Percentiles rank a stretch among this genome's conserved stretches.
Conservation (phyloP, 2,113 vertebrate genomes). For the Rhinogobius similis region DNA sequence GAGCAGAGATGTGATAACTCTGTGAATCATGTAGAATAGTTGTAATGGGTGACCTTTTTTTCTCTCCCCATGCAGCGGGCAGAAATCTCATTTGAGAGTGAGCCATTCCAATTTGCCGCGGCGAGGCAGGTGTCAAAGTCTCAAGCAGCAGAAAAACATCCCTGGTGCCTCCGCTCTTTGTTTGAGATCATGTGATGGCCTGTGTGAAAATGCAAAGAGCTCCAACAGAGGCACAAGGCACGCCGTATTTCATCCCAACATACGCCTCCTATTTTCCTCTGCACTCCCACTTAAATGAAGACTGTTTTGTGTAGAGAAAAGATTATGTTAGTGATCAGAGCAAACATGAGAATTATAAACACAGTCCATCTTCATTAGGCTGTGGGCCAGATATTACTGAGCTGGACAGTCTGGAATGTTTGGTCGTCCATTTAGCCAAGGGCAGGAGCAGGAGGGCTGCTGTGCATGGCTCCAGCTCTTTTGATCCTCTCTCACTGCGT, state of each 20-base stretch:
- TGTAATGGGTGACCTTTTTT: constrained; percentile 75
- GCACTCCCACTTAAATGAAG: constrained; percentile 56
- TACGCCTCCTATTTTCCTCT: constrained; percentile 22
- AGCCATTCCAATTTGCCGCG: constrained; percentile 72
- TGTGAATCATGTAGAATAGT: constrained; percentile 76
- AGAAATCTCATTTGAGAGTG: constrained; percentile 76
- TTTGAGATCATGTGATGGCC: constrained; percentile 68
- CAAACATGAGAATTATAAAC: constrained; percentile 78
- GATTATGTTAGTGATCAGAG: constrained; percentile 76
- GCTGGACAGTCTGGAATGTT: constrained; percentile 80
- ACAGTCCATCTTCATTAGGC: constrained; percentile 78
- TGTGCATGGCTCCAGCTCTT: constrained; percentile 76
- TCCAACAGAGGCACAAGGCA: constrained; percentile 42
- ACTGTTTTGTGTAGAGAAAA: constrained; percentile 66
- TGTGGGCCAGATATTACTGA: constrained; percentile 73
- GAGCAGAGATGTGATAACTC: constrained; percentile 73
- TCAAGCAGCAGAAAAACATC: constrained; percentile 75
- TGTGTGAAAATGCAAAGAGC: constrained; percentile 65
- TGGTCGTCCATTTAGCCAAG: constrained; percentile 79
- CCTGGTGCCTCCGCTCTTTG: constrained; percentile 69
- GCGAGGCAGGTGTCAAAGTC: constrained; percentile 79
- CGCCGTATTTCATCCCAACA: constrained; percentile 38
- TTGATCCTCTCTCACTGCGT: constrained; percentile 75
- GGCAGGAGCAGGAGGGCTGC: constrained; percentile 80
- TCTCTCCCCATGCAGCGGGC: constrained; percentile 56